These are phyloP conservation scores for Capra hircus DNA, from an alignment of 2,113 vertebrate genomes.

Conservation along the genomic window DNA sequence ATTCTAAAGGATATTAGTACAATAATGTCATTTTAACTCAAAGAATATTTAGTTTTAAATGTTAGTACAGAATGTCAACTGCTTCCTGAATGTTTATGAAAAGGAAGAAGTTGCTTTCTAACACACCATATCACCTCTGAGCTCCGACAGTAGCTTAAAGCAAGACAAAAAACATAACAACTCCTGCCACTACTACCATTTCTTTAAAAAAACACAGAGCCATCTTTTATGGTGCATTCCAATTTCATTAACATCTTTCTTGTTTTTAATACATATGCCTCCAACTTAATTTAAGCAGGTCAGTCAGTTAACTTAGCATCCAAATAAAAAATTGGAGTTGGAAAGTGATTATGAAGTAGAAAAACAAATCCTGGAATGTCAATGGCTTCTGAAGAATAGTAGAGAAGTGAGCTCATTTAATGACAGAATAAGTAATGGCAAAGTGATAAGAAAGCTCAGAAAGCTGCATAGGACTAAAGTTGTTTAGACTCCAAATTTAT, in stretches of 20 bases:
- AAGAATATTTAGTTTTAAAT: conserved; percentile 64
- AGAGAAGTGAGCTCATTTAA: conserved; percentile 66
- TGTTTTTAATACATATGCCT: conserved; percentile 54
- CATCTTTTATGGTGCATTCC: conserved; percentile 38
- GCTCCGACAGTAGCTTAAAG: not conserved
- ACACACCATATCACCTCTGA: not conserved
- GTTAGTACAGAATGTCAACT: conserved; percentile 26
- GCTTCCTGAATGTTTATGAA: conserved; percentile 52
- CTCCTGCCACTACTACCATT: not conserved
- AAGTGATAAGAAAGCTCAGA: conserved; percentile 16
- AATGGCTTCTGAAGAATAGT: conserved; percentile 63
- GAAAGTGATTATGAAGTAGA: conserved; percentile 58
- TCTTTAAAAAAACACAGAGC: conserved; percentile 33
- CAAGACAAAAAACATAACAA: not conserved
- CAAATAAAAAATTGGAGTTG: conserved; percentile 67
- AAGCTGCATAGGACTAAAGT: not conserved
- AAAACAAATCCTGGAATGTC: conserved; percentile 60
- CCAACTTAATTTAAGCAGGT: conserved; percentile 70
- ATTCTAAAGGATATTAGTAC: not conserved
- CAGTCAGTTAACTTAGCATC: conserved; percentile 56
- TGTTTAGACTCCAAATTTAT: conserved; percentile 30
- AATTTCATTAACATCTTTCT: conserved; percentile 56
- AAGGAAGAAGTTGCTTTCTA: conserved; percentile 41
- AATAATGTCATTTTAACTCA: conserved; percentile 48
- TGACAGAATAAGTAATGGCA: conserved; percentile 40